Percentiles rank a stretch among this genome's conserved stretches.
phyloP scores from a whole-genome alignment of 2,888 invertebrate genomes.

The Sycophila texana region DNA sequence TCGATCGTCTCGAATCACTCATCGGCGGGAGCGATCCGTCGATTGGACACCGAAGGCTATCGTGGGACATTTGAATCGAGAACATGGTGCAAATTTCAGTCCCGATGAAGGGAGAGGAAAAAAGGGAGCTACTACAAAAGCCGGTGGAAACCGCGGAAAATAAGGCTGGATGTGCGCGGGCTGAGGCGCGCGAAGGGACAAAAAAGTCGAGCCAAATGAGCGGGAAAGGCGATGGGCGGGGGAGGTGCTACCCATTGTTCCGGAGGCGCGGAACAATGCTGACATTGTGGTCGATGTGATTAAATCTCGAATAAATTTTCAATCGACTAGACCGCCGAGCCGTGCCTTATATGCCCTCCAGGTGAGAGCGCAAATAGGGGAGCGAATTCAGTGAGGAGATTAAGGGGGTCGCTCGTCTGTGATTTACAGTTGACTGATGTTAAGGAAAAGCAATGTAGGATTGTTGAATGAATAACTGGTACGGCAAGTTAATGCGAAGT shows the following conservation, averaged over 20 bases:
- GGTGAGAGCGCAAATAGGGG: not conserved
- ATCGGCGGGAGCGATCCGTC: no score
- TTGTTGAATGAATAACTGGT: no score
- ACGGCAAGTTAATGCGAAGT: no score
- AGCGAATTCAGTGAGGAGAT: not conserved
- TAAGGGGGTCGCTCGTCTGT: conserved; percentile 6
- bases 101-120: not conserved
- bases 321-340: conserved; percentile 56
- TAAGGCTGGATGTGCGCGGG: conserved; percentile 45
- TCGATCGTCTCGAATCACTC: no score
- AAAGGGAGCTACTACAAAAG: not conserved
- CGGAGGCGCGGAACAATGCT: conserved; percentile 63
- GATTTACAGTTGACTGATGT: not conserved
- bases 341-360: conserved; percentile 9
- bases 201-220: conserved; percentile 42
- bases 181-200: conserved; percentile 1
- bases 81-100: not conserved
- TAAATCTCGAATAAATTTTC: conserved; percentile 69
- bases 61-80: not conserved
- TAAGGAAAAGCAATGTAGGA: no score
- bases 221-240: conserved; percentile 29
- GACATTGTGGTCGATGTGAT: conserved; percentile 69
- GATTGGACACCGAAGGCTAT: no score
- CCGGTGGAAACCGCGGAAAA: no score
- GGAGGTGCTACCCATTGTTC: conserved; percentile 61